phyloP scores from a whole-genome alignment of 2,113 vertebrate species.

The Ranitomeya imitator region DNA sequence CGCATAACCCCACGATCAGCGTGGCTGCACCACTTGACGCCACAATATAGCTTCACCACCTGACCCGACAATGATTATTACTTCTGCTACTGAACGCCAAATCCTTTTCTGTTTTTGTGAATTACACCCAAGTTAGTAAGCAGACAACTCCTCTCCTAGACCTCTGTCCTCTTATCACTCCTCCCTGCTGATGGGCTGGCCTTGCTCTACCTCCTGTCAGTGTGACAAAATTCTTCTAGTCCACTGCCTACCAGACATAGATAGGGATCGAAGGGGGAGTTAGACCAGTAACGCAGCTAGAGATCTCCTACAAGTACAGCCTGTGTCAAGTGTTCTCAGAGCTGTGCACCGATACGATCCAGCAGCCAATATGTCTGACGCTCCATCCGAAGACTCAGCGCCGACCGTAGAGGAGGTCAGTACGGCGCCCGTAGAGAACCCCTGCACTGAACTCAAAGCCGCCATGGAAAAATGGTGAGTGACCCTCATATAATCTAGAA shows the following conservation, averaged over 20 bases:
- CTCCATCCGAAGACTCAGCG: constrained; percentile 16
- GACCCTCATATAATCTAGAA: neutral
- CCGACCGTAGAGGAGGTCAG: neutral
- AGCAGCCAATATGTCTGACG: constrained; percentile 52
- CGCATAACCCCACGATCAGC: no score
- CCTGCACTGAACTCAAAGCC: constrained; percentile 50
- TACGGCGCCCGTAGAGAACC: neutral
- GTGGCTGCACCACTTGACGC: no score
- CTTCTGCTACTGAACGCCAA: neutral
- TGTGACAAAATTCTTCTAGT: constrained; percentile 48
- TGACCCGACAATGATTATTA: neutral
- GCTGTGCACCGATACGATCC: neutral
- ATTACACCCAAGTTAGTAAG: neutral
- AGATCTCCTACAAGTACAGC: neutral
- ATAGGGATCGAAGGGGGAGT: constrained; percentile 18
- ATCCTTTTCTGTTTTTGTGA: constrained; percentile 11
- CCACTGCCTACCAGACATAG: constrained; percentile 30
- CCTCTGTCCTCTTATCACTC: constrained; percentile 18
- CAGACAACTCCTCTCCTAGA: neutral
- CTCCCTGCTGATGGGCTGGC: constrained; percentile 44
- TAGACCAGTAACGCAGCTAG: neutral
- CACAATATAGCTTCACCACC: neutral
- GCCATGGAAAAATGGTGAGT: constrained; percentile 60
- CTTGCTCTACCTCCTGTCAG: constrained; percentile 30
- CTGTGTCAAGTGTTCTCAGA: neutral